Evolutionary conservation across 2,797 vertebrate species (phyloP).

Genomic region (Gymnoscopelus braueri): DNA sequence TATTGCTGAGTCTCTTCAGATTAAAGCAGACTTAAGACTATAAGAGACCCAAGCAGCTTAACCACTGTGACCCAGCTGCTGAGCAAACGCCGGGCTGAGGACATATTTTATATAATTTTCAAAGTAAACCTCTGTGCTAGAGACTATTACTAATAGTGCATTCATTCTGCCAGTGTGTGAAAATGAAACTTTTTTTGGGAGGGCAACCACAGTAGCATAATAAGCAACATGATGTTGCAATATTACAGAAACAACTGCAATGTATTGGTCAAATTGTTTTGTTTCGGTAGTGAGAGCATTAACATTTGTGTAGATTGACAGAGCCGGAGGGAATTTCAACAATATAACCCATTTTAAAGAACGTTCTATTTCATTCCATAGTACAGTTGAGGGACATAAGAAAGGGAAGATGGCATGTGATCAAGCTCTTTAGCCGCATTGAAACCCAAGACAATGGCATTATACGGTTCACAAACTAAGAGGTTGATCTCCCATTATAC

Average conservation of each 20-base stretch:
- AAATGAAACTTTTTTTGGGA: background rate
- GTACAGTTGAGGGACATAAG: no score
- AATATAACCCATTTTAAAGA: no score
- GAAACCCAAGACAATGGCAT: no score
- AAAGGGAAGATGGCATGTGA: no score
- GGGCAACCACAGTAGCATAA: background rate
- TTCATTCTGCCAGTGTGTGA: background rate
- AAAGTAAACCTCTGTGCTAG: constrained; percentile 37
- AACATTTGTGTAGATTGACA: no score
- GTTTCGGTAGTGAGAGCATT: no score
- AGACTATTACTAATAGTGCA: constrained; percentile 11
- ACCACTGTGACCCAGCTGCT: constrained; percentile 28
- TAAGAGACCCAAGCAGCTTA: constrained; percentile 54
- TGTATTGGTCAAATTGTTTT: background rate
- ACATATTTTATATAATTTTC: constrained; percentile 51
- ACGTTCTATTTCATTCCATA: no score
- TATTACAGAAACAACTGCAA: background rate
- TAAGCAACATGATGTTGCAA: background rate
- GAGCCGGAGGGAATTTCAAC: no score
- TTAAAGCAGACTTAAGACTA: constrained; percentile 62
- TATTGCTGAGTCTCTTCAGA: constrained; percentile 39
- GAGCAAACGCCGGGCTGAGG: constrained; percentile 22
- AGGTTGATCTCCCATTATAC: no score
- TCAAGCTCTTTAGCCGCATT: no score
- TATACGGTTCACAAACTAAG: no score